A percentile compares a stretch with the other conserved stretches of the same genome.
These are phyloP conservation scores for Ateles fusciceps DNA, from an alignment of 2,797 vertebrate species.

Conservation along the genomic window DNA sequence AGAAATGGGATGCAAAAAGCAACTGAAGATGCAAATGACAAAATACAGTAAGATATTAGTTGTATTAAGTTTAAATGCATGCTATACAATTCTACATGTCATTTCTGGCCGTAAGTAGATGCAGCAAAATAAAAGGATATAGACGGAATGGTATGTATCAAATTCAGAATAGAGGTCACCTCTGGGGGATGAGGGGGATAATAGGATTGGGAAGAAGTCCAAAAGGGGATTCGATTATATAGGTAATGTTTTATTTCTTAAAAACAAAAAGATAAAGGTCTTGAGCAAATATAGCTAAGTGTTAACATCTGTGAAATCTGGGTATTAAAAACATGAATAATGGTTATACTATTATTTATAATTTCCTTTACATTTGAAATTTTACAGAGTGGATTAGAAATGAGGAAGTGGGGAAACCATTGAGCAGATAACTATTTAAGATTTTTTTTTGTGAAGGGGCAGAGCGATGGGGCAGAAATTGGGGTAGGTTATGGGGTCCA, in stretches of 20 bases:
- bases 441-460: not conserved
- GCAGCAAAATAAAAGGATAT: not conserved
- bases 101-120: not conserved
- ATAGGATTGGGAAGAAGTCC: constrained; percentile 43
- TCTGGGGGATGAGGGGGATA: not conserved
- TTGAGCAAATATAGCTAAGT: constrained; percentile 50
- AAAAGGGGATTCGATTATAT: constrained; percentile 14
- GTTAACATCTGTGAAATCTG: constrained; percentile 56
- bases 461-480: not conserved
- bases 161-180: not conserved
- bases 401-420: not conserved
- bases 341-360: constrained; percentile 12
- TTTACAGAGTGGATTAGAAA: not conserved
- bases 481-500: not conserved
- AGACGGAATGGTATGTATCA: not conserved
- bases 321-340: not conserved
- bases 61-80: not conserved
- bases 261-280: not conserved
- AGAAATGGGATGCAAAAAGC: not conserved
- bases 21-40: not conserved
- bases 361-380: constrained; percentile 51
- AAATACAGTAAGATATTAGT: not conserved
- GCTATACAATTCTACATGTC: not conserved
- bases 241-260: constrained; percentile 51
- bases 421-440: not conserved